phyloP scores from a whole-genome alignment of 2,888 invertebrate species.

The Athalia circularis region DNA sequence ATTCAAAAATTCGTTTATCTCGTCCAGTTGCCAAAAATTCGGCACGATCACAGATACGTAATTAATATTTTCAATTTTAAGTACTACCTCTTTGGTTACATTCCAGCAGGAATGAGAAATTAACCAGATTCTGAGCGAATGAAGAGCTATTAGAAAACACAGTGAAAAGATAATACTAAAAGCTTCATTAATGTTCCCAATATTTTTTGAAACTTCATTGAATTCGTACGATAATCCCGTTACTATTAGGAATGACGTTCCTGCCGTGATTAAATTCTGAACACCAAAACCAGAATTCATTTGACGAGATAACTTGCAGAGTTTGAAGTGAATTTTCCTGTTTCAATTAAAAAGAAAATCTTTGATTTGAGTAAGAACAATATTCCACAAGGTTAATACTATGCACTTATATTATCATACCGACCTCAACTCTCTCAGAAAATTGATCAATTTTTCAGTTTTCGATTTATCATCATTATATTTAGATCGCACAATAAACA shows the following conservation, averaged over 20 bases:
- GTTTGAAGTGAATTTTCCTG: conserved; percentile 32
- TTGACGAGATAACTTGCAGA: not conserved
- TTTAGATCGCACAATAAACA: not conserved
- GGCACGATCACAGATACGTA: not conserved
- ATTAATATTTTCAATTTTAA: not conserved
- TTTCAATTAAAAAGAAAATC: not conserved
- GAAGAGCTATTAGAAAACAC: not conserved
- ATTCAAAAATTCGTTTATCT: not conserved
- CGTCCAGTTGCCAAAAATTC: not conserved
- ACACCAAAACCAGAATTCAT: conserved; percentile 23
- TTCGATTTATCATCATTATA: not conserved
- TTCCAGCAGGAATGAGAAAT: conserved; percentile 5
- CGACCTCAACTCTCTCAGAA: too few species aligned
- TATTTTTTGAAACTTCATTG: too few species aligned
- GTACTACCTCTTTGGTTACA: conserved; percentile 28
- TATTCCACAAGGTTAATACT: not conserved
- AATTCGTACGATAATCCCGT: not conserved
- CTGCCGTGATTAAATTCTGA: conserved; percentile 22
- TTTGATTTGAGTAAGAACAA: not conserved
- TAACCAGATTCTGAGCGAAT: conserved; percentile 3
- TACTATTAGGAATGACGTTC: conserved; percentile 1
- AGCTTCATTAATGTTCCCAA: not conserved
- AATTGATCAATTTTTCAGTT: not conserved
- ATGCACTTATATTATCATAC: not conserved
- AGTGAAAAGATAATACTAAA: not conserved